Percentiles rank a stretch among this genome's conserved stretches.
These are phyloP conservation scores for Lichenostomus cassidix DNA, from an alignment of 2,113 vertebrate species.

Conservation along the genomic window DNA sequence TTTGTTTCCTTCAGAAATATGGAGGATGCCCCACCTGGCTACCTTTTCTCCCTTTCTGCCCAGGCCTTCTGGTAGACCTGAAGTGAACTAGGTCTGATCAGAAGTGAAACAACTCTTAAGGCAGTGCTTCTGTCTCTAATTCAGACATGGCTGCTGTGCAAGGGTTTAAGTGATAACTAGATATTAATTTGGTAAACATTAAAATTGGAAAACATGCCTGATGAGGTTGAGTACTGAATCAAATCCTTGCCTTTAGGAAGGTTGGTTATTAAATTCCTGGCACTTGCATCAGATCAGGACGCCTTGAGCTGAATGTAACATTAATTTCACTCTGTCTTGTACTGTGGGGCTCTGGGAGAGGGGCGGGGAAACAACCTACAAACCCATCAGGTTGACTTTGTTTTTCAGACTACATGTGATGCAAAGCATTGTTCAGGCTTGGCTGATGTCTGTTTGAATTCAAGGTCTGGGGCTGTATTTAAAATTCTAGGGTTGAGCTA, in stretches of 20 bases:
- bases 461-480: not conserved
- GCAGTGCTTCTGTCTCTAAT: not conserved
- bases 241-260: not conserved
- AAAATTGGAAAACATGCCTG: not conserved
- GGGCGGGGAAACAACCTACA: not conserved
- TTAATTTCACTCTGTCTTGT: not conserved
- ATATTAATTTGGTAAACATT: not conserved
- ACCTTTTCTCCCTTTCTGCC: not conserved
- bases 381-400: not conserved
- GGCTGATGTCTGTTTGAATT: not conserved
- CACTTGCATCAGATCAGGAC: not conserved
- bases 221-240: not conserved
- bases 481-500: not conserved
- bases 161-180: not conserved
- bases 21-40: not conserved
- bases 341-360: not conserved
- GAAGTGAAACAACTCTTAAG: not conserved
- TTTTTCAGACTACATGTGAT: not conserved
- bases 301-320: not conserved
- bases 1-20: not conserved
- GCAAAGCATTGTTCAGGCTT: not conserved
- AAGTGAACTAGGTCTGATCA: not conserved
- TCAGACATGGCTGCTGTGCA: not conserved
- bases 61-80: not conserved
- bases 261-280: not conserved